phyloP scores from a whole-genome alignment of 2,113 vertebrate genomes.

The Callipepla californica region DNA sequence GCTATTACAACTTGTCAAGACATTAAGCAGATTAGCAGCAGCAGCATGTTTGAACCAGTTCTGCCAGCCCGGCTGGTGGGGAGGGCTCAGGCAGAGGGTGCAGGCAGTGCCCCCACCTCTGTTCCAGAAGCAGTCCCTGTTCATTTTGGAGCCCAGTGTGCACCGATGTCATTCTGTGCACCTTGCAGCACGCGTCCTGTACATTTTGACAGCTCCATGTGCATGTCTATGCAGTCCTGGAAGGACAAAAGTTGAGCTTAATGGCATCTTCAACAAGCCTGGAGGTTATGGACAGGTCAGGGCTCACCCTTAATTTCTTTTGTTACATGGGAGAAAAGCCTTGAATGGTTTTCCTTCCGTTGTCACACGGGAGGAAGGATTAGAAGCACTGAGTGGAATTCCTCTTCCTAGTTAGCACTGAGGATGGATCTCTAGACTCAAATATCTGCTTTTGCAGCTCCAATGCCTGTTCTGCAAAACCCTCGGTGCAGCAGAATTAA shows the following conservation, averaged over 20 bases:
- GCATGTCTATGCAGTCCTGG: not conserved
- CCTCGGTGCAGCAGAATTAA: not conserved
- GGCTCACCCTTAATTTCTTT: not conserved
- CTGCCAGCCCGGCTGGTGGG: not conserved
- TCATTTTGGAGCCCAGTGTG: not conserved
- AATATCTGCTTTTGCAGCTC: not conserved
- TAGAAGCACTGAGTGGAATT: not conserved
- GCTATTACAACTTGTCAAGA: not conserved
- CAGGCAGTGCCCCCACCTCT: not conserved
- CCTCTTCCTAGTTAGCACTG: not conserved
- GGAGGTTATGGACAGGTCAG: not conserved
- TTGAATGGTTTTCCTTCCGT: not conserved
- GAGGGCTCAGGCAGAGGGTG: not conserved
- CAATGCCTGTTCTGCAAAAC: not conserved
- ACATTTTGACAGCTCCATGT: not conserved
- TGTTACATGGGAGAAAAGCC: not conserved
- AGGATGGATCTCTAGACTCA: not conserved
- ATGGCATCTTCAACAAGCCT: not conserved
- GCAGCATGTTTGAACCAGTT: constrained; percentile 49
- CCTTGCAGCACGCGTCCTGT: not conserved
- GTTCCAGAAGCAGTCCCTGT: not conserved
- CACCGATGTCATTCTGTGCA: not conserved
- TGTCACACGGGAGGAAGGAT: not conserved
- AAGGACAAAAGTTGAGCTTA: not conserved
- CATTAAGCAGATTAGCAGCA: constrained; percentile 51